Conservation (phyloP, 1,140 invertebrate genomes). For the Mya arenaria region DNA sequence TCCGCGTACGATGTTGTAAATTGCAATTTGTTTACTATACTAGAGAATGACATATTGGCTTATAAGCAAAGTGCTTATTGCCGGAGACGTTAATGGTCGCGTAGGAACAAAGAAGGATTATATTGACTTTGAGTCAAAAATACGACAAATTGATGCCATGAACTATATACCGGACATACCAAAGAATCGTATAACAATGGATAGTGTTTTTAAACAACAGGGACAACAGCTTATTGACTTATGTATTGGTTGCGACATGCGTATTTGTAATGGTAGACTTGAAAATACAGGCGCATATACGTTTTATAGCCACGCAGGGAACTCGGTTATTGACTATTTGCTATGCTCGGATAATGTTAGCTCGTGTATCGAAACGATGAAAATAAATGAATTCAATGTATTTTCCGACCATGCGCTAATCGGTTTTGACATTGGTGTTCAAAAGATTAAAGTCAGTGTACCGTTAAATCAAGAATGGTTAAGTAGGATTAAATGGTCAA, state of each 20-base stretch:
- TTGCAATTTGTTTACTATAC: neutral
- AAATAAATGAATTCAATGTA: neutral
- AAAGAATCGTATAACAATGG: no score
- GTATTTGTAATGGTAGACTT: no score
- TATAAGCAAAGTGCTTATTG: neutral
- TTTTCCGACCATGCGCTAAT: neutral
- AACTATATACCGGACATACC: no score
- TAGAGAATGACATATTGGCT: neutral
- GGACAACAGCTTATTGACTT: no score
- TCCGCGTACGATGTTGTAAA: neutral
- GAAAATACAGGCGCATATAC: no score
- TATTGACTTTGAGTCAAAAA: neutral
- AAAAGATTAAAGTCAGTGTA: no score
- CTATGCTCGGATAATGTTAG: no score
- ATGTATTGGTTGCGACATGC: no score
- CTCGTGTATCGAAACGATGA: neutral
- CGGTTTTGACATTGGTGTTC: neutral
- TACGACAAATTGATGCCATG: neutral
- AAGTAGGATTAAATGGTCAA: neutral
- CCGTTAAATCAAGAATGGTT: neutral
- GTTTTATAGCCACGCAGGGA: no score
- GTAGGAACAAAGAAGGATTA: neutral
- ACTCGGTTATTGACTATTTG: no score
- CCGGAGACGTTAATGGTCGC: neutral
- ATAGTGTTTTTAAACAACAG: no score